Conservation (phyloP, 1,140 invertebrate genomes). For the Zaprionus vittiger region DNA sequence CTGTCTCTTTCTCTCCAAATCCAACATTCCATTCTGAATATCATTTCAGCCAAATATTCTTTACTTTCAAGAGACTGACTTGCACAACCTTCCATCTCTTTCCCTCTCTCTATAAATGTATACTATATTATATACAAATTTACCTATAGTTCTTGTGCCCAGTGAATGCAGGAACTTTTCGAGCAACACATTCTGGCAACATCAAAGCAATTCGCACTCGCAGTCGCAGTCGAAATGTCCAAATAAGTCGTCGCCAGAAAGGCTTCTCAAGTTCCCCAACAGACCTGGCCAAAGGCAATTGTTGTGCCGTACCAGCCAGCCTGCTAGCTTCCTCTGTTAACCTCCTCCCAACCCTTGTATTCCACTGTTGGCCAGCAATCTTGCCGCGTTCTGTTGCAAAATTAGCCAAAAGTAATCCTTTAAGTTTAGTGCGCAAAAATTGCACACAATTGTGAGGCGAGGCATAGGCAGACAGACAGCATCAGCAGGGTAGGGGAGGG, state of each 20-base stretch:
- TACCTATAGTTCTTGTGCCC: background rate
- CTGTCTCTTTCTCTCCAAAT: too few relatives aligned
- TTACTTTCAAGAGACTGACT: background rate
- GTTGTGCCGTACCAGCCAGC: background rate
- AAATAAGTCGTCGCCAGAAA: constrained; percentile 24
- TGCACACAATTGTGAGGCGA: constrained; percentile 65
- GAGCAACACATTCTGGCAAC: constrained; percentile 15
- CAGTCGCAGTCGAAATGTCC: constrained; percentile 13
- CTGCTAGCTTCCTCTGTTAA: background rate
- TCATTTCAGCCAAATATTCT: background rate
- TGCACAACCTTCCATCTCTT: background rate
- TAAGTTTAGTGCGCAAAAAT: constrained; percentile 77
- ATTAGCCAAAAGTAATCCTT: constrained; percentile 83
- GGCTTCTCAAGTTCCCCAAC: background rate
- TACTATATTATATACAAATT: background rate
- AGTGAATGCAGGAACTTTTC: background rate
- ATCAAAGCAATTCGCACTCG: constrained; percentile 37
- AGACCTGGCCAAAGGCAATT: constrained; percentile 10
- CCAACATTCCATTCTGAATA: too few relatives aligned
- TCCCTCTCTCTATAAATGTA: background rate
- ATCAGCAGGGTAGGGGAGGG: background rate
- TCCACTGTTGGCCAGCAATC: background rate
- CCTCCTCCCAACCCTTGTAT: too few relatives aligned
- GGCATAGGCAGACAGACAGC: constrained; percentile 21
- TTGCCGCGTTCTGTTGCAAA: constrained; percentile 49